Evolutionary conservation across 2,113 vertebrate species (phyloP), one percentile per base, ranked within the genome.

Genomic region (Plotosus lineatus): DNA sequence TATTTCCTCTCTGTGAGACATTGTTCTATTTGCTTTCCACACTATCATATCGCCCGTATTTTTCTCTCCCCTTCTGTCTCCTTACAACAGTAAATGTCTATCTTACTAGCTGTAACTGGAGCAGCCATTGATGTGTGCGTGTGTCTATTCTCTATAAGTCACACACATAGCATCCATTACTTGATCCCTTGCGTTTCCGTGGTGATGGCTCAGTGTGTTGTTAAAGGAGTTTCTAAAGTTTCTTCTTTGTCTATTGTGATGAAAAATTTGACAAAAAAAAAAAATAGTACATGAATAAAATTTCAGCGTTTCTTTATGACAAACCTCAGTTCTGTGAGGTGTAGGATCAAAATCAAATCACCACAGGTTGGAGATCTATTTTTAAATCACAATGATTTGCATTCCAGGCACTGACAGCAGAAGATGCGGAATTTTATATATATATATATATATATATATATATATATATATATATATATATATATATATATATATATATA

Each of bases 201-300:
- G 73, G 68, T 12, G 77, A 83, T 72, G 73, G 42, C 76, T 58
- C 7, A 46, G 69, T 31, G 44, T 63, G 58, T 83, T 66, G 46
- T 83, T 69, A 15, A 8, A 60, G 69, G 82, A 83, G 77, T 79
- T 72, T 79, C 66, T 79, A 63, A 72, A 83, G 77, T 58, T 55
- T 56, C 44, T 48, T 58, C 82, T 79, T 83, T 40, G 58, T 65
- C 76, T 74, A 53, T 48, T 77, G 55, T 26, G 76, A 78, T 5
- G 46, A 63, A 79, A 83, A 74, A 10, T 3, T 38, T n/a, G 21
- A 66, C 36, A 66, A 40, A 66, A 36, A 17, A 44, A 44, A 17
- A 66, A 40, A 66, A 36, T 19, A 44, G 26, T 23, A 69, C 40
- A 38, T 44, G 65, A 69, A 44, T 44, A 69, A 26, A 44, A 23